phyloP scores from a whole-genome alignment of 2,888 invertebrate species.

The Sisyra nigra region DNA sequence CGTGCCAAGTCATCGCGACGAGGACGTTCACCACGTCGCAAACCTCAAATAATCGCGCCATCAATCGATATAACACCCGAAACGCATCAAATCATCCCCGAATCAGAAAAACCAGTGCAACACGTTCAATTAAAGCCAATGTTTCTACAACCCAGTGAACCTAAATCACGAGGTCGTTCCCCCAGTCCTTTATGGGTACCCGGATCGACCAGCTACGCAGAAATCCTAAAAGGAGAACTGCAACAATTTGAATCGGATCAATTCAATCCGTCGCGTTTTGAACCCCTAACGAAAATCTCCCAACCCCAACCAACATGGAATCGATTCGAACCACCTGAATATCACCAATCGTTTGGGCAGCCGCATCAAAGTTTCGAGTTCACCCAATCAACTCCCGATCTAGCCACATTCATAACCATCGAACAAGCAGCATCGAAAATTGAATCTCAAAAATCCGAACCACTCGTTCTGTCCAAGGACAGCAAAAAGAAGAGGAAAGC shows the following conservation, averaged over 20 bases:
- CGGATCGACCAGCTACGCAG: slow-evolving; percentile 62
- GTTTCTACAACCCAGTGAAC: slow-evolving; percentile 18
- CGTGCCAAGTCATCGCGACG: slow-evolving; percentile 27
- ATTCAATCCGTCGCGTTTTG: neutral
- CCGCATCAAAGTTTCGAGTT: too few species aligned
- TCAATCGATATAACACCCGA: slow-evolving; percentile 1
- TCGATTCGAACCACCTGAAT: neutral
- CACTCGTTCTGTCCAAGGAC: too few species aligned
- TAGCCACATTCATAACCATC: too few species aligned
- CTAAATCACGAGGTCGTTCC: slow-evolving; percentile 31
- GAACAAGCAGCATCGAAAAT: too few species aligned
- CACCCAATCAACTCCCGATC: too few species aligned
- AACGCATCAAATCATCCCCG: slow-evolving; percentile 5
- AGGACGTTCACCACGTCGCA: slow-evolving; percentile 34
- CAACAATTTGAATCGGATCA: slow-evolving; percentile 7
- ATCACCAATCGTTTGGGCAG: slow-evolving; percentile 8
- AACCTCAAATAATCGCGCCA: slow-evolving; percentile 13
- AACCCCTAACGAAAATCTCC: slow-evolving; percentile 5
- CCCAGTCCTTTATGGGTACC: slow-evolving; percentile 58
- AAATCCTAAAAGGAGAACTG: slow-evolving; percentile 50
- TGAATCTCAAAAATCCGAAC: too few species aligned
- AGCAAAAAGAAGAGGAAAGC: too few species aligned
- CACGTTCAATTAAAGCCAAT: neutral
- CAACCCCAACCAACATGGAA: neutral
- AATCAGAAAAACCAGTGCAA: neutral